Evolutionary conservation across 2,888 invertebrate species (phyloP).

Genomic region (Microplitis manilae): DNA sequence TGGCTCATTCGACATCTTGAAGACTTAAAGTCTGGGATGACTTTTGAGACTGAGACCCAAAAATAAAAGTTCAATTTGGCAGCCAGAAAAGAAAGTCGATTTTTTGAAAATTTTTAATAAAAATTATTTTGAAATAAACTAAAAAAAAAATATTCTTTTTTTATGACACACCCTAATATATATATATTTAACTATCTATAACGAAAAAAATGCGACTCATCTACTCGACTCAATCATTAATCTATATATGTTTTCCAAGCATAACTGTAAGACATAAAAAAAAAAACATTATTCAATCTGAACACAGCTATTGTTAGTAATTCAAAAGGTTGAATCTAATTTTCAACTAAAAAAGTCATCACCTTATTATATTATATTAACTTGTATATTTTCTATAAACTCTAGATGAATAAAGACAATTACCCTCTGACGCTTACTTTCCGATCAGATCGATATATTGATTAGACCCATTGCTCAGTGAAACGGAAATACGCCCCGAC

Average conservation of each 20-base stretch:
- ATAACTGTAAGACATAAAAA: neutral
- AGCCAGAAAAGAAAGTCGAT: too few species aligned
- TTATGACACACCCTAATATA: too few species aligned
- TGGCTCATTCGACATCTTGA: too few species aligned
- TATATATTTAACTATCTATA: neutral
- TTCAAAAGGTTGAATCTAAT: neutral
- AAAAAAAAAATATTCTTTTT: too few species aligned
- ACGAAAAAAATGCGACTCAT: neutral
- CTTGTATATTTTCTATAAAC: neutral
- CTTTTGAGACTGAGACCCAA: too few species aligned
- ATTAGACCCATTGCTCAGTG: conserved; percentile 10
- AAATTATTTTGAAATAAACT: too few species aligned
- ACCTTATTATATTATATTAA: neutral
- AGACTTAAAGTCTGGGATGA: too few species aligned
- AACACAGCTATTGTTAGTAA: neutral
- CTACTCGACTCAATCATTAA: neutral
- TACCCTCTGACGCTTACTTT: neutral
- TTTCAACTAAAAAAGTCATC: neutral
- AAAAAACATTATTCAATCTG: neutral
- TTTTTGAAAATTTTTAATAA: too few species aligned
- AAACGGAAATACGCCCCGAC: conserved; percentile 12
- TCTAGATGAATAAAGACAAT: neutral
- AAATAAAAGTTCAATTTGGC: too few species aligned
- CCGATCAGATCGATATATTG: conserved; percentile 10
- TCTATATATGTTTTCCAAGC: neutral